Conservation (phyloP, 2,888 invertebrate species). For the Thereva unica region DNA sequence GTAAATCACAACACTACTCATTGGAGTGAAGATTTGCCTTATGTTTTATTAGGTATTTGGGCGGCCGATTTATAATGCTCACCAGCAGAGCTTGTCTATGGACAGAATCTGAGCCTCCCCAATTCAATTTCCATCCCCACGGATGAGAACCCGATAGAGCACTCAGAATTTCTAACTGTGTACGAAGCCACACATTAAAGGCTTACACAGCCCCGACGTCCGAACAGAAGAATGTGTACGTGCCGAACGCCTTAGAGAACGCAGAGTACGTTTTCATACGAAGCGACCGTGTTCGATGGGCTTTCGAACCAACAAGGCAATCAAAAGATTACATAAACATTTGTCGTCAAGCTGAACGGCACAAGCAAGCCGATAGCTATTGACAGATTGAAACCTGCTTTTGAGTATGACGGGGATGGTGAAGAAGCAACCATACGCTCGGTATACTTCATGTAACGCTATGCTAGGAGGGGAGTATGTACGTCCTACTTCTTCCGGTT, state of each 20-base stretch:
- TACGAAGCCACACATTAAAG: neutral
- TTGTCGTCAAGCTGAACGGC: no score
- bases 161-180: neutral
- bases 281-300: neutral
- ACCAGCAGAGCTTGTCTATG: no score
- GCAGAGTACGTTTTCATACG: neutral
- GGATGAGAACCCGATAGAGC: neutral
- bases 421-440: no score
- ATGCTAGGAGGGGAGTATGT: no score
- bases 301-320: no score
- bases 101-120: neutral
- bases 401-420: no score
- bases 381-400: no score
- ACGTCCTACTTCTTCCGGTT: no score
- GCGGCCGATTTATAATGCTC: neutral
- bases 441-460: no score
- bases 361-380: no score
- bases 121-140: neutral
- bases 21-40: neutral
- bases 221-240: neutral
- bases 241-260: neutral
- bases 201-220: neutral
- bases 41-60: neutral
- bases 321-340: no score
- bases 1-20: neutral